Percentiles rank a stretch among this genome's conserved stretches.
Conservation (phyloP, 2,888 invertebrate species). For the Sesia bembeciformis region DNA sequence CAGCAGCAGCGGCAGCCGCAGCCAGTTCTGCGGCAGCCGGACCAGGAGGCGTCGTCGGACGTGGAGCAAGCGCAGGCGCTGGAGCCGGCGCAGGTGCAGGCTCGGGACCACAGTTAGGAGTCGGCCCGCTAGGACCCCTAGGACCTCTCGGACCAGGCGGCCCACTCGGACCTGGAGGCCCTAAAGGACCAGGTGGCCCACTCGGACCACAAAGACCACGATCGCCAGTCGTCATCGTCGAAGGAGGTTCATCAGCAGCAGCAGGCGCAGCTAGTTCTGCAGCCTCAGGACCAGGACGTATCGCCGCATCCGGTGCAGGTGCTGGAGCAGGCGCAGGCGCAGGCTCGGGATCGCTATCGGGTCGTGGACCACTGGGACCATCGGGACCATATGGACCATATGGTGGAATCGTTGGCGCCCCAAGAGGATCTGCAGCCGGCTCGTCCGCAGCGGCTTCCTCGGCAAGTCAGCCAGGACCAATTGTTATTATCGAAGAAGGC, state of each 20-base stretch:
- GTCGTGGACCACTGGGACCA: background rate
- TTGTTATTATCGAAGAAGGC: background rate
- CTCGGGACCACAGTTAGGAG: background rate
- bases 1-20: too few species aligned
- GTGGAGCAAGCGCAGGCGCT: background rate
- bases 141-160: too few species aligned
- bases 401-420: background rate
- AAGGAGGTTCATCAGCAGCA: too few species aligned
- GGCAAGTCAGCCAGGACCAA: slow-evolving; percentile 1
- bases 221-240: too few species aligned
- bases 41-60: background rate
- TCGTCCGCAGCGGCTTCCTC: slow-evolving; percentile 2
- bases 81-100: background rate
- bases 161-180: too few species aligned
- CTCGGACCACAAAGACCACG: too few species aligned
- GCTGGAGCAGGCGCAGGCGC: slow-evolving; percentile 1
- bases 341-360: slow-evolving; percentile 1
- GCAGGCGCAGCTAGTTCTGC: background rate
- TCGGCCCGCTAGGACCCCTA: too few species aligned
- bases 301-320: background rate
- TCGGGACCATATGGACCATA: background rate
- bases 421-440: background rate
- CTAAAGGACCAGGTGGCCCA: too few species aligned
- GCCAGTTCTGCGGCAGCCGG: background rate
- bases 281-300: background rate